These are phyloP conservation scores for Hippolais icterina DNA, from an alignment of 2,113 vertebrate species.

Conservation along the genomic window DNA sequence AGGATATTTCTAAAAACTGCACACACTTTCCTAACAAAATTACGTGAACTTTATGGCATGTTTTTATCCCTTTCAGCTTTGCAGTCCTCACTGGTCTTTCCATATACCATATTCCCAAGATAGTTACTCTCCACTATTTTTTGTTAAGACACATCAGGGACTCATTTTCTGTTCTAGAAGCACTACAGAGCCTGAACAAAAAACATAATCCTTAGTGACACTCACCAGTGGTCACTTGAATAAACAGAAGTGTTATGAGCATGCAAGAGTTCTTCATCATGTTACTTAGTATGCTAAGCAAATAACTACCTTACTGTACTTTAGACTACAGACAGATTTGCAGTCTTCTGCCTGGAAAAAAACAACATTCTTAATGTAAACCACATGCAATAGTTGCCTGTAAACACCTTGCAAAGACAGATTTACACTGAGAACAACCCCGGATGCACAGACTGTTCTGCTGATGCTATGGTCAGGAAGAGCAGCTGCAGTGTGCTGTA, in stretches of 20 bases:
- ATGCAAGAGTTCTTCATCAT: neutral
- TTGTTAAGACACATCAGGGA: neutral
- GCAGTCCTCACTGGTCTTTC: neutral
- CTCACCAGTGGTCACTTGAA: constrained; percentile 1
- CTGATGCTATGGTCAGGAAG: neutral
- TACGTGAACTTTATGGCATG: neutral
- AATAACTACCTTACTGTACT: neutral
- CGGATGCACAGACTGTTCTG: neutral
- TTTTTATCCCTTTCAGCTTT: neutral
- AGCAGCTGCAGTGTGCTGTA: neutral
- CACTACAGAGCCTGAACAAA: neutral
- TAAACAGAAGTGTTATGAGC: neutral
- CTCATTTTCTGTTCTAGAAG: neutral
- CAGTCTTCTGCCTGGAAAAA: constrained; percentile 6
- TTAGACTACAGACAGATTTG: neutral
- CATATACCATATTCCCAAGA: neutral
- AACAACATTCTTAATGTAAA: neutral
- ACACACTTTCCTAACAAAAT: neutral
- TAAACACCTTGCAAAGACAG: neutral
- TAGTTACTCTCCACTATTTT: neutral
- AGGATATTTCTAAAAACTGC: neutral
- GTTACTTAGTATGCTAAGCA: neutral
- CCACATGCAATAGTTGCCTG: neutral
- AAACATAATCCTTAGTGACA: constrained; percentile 3
- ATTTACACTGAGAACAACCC: neutral